Base-by-base conservation (phyloP, 2,888 invertebrate species). In the Leptodirus hochenwartii region DNA sequence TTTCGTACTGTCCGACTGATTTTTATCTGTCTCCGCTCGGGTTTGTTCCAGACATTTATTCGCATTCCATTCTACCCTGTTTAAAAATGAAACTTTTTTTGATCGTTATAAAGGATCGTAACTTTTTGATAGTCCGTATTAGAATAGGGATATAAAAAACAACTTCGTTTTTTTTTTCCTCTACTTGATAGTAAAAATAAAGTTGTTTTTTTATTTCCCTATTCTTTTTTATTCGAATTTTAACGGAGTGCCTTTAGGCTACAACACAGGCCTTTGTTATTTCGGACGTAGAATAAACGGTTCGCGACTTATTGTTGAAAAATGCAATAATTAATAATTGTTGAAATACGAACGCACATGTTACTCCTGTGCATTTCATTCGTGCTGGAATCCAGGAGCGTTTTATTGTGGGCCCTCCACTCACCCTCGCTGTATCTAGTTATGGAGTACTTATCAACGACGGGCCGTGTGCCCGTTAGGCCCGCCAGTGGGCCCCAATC, bases 401-500 rank as follows among this genome's bases (percentile, higher is more conserved):
- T 45, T 33, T 51, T 49, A 29, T 54, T 56, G 35, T 47, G 51
- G 4, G 35, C 35, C 23, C 75, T 60, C 81, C 81, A 81, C 53
- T 81, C 78, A 5, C 63, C 68, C 1, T 72, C 62, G 31, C 77
- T 78, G 46, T 66, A 77, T 41, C 74, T 60, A 8, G 78, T 72
- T 25, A 79, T 59, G 1, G 79, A 74, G 46, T 79, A 80, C 43
- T 73, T 75, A 53, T 76, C 76, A 6, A 76, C 78, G 0, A 65
- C 62, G 0, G 80, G 80, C 37, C 79, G 60, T 0, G 78, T 70
- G 3, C 80, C 79, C 0, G 79, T 79, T 44, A 78, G 58, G 1
- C 61, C 67, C 1, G 63, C 67, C 32, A 73, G 54, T 1, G 78
- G 73, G 17, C 73, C 70, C 71, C 75, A 79, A 47, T 76, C 74